Conservation (phyloP, 2,113 vertebrate species). For the Ceyx melanurus region DNA sequence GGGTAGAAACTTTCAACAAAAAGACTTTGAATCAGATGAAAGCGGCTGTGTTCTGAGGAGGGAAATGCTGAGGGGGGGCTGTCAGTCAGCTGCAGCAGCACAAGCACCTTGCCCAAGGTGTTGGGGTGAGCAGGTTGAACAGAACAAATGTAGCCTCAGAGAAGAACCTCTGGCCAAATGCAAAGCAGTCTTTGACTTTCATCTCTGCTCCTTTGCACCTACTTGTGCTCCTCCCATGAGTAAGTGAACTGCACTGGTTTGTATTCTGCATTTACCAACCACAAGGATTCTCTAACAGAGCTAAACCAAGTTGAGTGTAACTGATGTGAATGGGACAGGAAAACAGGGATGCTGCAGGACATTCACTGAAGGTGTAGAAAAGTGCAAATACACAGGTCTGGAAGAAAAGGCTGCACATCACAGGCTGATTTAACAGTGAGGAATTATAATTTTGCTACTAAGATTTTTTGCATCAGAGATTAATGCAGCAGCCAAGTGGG, state of each 20-base stretch:
- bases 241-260: background rate
- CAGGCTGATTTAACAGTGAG: background rate
- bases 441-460: background rate
- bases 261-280: background rate
- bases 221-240: background rate
- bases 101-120: background rate
- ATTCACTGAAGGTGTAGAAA: background rate
- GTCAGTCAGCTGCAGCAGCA: background rate
- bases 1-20: background rate
- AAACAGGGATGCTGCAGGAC: rapidly evolving
- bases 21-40: background rate
- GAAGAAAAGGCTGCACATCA: background rate
- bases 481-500: background rate
- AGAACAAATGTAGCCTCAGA: background rate
- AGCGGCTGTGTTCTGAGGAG: background rate
- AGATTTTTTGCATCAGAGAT: background rate
- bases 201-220: background rate
- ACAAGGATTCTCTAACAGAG: background rate
- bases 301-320: background rate
- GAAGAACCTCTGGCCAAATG: background rate
- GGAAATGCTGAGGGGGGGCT: background rate
- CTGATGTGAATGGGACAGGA: background rate
- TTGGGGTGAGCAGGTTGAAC: background rate
- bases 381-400: rapidly evolving
- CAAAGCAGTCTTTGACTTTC: background rate